phyloP scores from a whole-genome alignment of 1,140 invertebrate species.

The Cylas formicarius region DNA sequence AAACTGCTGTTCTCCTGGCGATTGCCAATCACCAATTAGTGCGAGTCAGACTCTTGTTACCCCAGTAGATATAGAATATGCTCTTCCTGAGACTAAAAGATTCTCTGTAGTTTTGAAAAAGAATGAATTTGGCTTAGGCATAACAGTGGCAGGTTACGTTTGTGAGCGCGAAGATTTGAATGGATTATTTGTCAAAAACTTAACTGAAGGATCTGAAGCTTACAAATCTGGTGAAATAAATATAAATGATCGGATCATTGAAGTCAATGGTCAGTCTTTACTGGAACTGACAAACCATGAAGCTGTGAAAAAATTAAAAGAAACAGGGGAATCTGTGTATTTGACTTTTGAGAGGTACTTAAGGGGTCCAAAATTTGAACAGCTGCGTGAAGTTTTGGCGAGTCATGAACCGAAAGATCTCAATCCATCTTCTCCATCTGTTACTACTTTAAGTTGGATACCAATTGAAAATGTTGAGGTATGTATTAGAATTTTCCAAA shows the following conservation, averaged over 20 bases:
- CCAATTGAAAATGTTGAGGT: slow-evolving; percentile 46
- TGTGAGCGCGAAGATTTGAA: slow-evolving; percentile 80
- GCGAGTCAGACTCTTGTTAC: slow-evolving; percentile 43
- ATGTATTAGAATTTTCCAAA: slow-evolving; percentile 11
- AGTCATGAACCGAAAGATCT: slow-evolving; percentile 55
- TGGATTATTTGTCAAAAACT: slow-evolving; percentile 93
- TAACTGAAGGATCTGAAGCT: slow-evolving; percentile 86
- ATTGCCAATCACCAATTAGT: slow-evolving; percentile 40
- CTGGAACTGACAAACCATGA: slow-evolving; percentile 83
- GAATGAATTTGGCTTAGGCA: slow-evolving; percentile 60
- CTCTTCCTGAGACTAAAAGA: slow-evolving; percentile 44
- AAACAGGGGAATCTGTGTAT: slow-evolving; percentile 72
- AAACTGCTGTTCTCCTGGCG: slow-evolving; percentile 14
- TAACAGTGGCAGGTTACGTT: slow-evolving; percentile 50
- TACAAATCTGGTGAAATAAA: slow-evolving; percentile 79
- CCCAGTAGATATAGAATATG: slow-evolving; percentile 36
- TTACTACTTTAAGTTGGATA: slow-evolving; percentile 67
- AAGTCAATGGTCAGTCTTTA: slow-evolving; percentile 74
- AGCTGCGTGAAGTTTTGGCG: slow-evolving; percentile 75
- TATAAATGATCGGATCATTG: slow-evolving; percentile 87
- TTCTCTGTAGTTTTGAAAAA: slow-evolving; percentile 55
- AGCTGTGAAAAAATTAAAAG: slow-evolving; percentile 77
- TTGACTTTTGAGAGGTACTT: slow-evolving; percentile 80
- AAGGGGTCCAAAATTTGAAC: slow-evolving; percentile 81
- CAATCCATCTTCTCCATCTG: slow-evolving; percentile 60